These are phyloP conservation scores for Gnatocerus cornutus DNA, from an alignment of 2,888 invertebrate species.

Conservation along the genomic window DNA sequence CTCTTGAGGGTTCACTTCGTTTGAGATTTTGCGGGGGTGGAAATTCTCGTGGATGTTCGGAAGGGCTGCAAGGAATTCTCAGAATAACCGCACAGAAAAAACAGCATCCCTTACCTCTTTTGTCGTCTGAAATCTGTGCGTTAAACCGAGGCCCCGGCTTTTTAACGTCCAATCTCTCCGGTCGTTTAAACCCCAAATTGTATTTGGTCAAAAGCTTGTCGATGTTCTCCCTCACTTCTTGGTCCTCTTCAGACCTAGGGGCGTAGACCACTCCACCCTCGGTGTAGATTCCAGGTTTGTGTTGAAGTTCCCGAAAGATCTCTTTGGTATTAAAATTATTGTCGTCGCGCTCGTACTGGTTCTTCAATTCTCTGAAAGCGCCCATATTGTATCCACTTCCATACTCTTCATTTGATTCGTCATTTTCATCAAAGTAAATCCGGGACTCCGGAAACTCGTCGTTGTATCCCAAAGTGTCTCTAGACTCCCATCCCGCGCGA, in stretches of 20 bases:
- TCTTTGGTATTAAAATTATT: slow-evolving; percentile 53
- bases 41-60: slow-evolving; percentile 17
- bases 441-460: slow-evolving; percentile 72
- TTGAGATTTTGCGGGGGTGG: neutral
- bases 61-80: slow-evolving; percentile 19
- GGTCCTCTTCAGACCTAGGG: slow-evolving; percentile 59
- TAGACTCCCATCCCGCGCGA: slow-evolving; percentile 69
- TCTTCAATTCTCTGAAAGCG: slow-evolving; percentile 50
- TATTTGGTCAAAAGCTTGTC: slow-evolving; percentile 77
- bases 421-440: slow-evolving; percentile 75
- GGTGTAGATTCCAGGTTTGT: slow-evolving; percentile 72
- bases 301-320: slow-evolving; percentile 63
- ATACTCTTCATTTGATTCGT: slow-evolving; percentile 63
- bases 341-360: slow-evolving; percentile 53
- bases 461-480: slow-evolving; percentile 59
- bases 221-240: slow-evolving; percentile 69
- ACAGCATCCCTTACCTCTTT: slow-evolving; percentile 25
- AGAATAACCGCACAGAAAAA: too few relatives aligned
- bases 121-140: slow-evolving; percentile 73
- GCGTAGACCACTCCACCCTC: slow-evolving; percentile 77
- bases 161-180: slow-evolving; percentile 93
- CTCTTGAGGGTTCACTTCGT: slow-evolving; percentile 15
- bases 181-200: slow-evolving; percentile 87
- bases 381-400: slow-evolving; percentile 63
- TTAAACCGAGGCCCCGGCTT: slow-evolving; percentile 93